Percentiles rank a stretch among this genome's conserved stretches.
phyloP scores from a whole-genome alignment of 2,888 invertebrate genomes.

The Caenorhabditis sp. region DNA sequence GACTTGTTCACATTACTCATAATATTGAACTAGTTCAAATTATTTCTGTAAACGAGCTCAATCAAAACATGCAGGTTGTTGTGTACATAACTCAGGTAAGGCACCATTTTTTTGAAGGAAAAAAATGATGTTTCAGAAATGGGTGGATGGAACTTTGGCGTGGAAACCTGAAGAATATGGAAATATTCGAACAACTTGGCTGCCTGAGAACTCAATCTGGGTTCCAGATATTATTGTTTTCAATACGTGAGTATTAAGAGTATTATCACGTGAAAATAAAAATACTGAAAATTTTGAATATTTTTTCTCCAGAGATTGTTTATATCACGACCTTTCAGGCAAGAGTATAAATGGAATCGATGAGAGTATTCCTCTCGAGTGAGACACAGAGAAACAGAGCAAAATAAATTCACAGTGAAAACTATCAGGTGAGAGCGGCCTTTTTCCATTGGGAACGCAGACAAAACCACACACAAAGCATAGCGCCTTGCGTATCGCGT shows the following conservation, averaged over 20 bases:
- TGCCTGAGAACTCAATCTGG: constrained; percentile 85
- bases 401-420: too few species aligned
- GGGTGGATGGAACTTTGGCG: constrained; percentile 83
- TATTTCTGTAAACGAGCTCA: constrained; percentile 56
- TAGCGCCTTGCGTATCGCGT: too few species aligned
- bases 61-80: constrained; percentile 59
- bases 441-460: too few species aligned
- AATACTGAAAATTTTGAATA: constrained; percentile 1
- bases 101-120: neutral
- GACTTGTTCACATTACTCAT: constrained; percentile 52
- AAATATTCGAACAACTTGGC: constrained; percentile 82
- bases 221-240: constrained; percentile 86
- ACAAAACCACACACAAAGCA: too few species aligned
- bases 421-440: too few species aligned
- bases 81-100: constrained; percentile 60
- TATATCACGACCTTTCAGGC: too few species aligned
- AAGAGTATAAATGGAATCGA: too few species aligned
- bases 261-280: neutral
- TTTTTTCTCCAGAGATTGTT: neutral
- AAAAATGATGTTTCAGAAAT: constrained; percentile 74
- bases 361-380: too few species aligned
- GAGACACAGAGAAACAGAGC: too few species aligned
- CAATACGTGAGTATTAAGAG: constrained; percentile 80
- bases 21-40: constrained; percentile 62
- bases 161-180: constrained; percentile 87